Evolutionary conservation across 2,113 vertebrate genomes (phyloP).

Genomic region (Campylomormyrus tamandua): DNA sequence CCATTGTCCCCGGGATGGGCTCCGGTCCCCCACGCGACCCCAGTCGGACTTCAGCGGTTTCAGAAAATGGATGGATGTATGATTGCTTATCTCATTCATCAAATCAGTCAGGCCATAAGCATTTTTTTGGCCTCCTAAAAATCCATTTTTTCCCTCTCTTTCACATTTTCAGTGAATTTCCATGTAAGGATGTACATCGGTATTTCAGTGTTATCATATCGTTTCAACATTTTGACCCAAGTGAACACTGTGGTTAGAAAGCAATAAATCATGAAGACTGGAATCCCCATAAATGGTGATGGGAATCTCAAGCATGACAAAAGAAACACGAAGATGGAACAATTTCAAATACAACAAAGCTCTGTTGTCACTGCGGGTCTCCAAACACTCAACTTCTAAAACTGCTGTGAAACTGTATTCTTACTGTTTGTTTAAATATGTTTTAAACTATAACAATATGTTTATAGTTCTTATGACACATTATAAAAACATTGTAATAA

Average conservation of each 20-base stretch:
- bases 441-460: not conserved
- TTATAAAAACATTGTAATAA: not conserved
- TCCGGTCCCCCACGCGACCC: no score
- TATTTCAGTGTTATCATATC: not conserved
- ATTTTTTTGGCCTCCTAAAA: not conserved
- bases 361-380: not conserved
- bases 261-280: not conserved
- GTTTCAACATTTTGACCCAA: not conserved
- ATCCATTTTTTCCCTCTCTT: not conserved
- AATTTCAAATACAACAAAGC: not conserved
- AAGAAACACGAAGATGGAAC: not conserved
- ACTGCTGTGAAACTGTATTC: not conserved
- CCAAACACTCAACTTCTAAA: not conserved
- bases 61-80: not conserved
- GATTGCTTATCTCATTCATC: not conserved
- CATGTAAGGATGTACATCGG: not conserved
- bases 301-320: not conserved
- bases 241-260: not conserved
- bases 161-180: not conserved
- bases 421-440: not conserved
- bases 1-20: no score
- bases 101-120: not conserved
- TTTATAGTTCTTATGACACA: not conserved
- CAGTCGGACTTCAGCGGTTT: no score
- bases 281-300: not conserved